phyloP scores from a whole-genome alignment of 2,888 invertebrate species.

The Phymatocera aterrima region DNA sequence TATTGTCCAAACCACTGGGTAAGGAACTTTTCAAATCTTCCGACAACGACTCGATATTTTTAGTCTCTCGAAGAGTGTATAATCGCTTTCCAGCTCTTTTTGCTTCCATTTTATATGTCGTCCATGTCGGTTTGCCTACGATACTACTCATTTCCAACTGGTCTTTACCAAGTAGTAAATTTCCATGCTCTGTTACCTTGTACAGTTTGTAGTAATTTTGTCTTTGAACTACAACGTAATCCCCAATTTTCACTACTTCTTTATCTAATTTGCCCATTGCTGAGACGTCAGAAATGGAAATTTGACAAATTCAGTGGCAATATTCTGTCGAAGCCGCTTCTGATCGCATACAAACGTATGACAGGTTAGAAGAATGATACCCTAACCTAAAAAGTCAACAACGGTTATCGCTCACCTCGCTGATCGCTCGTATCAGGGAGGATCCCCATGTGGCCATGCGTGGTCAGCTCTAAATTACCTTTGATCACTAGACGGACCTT shows the following conservation, averaged over 20 bases:
- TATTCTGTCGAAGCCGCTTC: background rate
- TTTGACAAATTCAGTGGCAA: background rate
- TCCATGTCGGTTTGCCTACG: slow-evolving; percentile 83
- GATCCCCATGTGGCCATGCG: too few species aligned
- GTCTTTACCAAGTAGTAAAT: slow-evolving; percentile 83
- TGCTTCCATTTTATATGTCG: slow-evolving; percentile 86
- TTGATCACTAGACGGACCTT: too few species aligned
- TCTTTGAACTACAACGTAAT: slow-evolving; percentile 86
- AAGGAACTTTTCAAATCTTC: slow-evolving; percentile 81
- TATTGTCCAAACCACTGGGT: slow-evolving; percentile 87
- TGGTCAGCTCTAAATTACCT: too few species aligned
- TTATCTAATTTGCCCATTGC: slow-evolving; percentile 49
- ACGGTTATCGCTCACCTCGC: background rate
- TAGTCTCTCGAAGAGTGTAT: slow-evolving; percentile 77
- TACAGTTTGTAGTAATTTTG: slow-evolving; percentile 87
- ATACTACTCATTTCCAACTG: slow-evolving; percentile 82
- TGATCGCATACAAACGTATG: background rate
- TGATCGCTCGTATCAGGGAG: too few species aligned
- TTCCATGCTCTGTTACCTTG: slow-evolving; percentile 82
- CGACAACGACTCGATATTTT: slow-evolving; percentile 77
- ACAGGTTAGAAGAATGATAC: background rate
- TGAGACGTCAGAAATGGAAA: background rate
- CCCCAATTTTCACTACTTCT: slow-evolving; percentile 80
- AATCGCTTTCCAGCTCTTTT: slow-evolving; percentile 77
- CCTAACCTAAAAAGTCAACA: slow-evolving; percentile 3